These are phyloP conservation scores for Drosophila arawakana DNA, from an alignment of 1,140 invertebrate species.

Conservation along the genomic window DNA sequence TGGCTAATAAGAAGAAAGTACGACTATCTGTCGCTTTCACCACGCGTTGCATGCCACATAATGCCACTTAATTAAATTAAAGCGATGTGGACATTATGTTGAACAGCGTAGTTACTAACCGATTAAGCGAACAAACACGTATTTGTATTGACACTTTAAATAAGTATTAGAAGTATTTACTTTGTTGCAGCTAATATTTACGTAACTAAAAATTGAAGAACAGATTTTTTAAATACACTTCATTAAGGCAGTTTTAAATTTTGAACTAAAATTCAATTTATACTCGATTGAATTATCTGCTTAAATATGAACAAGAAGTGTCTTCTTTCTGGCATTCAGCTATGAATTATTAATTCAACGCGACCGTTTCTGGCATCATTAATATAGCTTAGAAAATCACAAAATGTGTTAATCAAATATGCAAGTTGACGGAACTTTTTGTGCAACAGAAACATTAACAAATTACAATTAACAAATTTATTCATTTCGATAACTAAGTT, in stretches of 20 bases:
- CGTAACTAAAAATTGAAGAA: neutral
- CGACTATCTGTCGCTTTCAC: neutral
- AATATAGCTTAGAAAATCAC: neutral
- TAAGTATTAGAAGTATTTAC: slow-evolving; percentile 17
- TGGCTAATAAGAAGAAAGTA: slow-evolving; percentile 12
- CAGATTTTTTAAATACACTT: too few species aligned
- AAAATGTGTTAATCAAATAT: slow-evolving; percentile 5
- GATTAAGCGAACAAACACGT: slow-evolving; percentile 26
- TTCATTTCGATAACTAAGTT: slow-evolving; percentile 6
- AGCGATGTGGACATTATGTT: slow-evolving; percentile 21
- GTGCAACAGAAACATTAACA: neutral
- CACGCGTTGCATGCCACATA: slow-evolving; percentile 20
- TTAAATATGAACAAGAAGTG: too few species aligned
- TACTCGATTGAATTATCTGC: too few species aligned
- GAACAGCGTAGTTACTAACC: slow-evolving; percentile 1
- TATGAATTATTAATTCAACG: neutral
- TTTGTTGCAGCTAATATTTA: neutral
- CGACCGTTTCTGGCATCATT: neutral
- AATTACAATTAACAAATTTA: neutral
- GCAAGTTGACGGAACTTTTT: neutral
- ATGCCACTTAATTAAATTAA: slow-evolving; percentile 47
- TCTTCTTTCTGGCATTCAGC: neutral
- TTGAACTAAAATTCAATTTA: too few species aligned
- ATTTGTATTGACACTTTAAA: slow-evolving; percentile 19
- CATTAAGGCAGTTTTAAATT: too few species aligned